A percentile compares a stretch with the other conserved stretches of the same genome.
phyloP scores from a whole-genome alignment of 2,113 vertebrate genomes.

The Centropus unirufus region DNA sequence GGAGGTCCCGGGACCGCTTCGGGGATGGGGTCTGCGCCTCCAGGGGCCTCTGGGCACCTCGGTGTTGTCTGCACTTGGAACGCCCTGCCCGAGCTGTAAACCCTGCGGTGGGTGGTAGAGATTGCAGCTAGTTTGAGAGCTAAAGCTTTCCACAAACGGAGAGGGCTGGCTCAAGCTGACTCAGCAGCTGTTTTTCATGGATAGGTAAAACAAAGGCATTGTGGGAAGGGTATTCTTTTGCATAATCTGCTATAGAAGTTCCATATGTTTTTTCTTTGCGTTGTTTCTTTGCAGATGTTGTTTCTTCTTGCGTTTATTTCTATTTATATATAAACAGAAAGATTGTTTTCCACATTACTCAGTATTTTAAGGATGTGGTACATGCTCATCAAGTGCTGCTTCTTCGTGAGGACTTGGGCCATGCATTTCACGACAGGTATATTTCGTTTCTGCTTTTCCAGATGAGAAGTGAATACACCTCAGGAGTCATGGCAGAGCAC shows the following conservation, averaged over 20 bases:
- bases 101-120: background rate
- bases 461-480: background rate
- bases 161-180: background rate
- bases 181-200: slow-evolving; percentile 47
- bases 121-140: background rate
- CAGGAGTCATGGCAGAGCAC: background rate
- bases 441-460: background rate
- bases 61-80: background rate
- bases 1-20: too few relatives aligned
- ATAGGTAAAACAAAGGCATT: slow-evolving; percentile 44
- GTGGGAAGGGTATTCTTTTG: slow-evolving; percentile 17
- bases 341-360: background rate
- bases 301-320: slow-evolving; percentile 15
- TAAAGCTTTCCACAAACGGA: background rate
- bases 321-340: background rate
- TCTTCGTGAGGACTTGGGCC: background rate
- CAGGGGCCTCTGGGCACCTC: background rate
- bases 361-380: background rate
- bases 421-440: background rate
- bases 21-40: background rate
- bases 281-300: slow-evolving; percentile 13
- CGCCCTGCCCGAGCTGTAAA: background rate
- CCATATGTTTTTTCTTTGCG: background rate
- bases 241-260: slow-evolving; percentile 39
- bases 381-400: background rate